These are phyloP conservation scores for Astreopora myriophthalma DNA, from an alignment of 64 coral and sea anemone genomes.

Conservation along the genomic window DNA sequence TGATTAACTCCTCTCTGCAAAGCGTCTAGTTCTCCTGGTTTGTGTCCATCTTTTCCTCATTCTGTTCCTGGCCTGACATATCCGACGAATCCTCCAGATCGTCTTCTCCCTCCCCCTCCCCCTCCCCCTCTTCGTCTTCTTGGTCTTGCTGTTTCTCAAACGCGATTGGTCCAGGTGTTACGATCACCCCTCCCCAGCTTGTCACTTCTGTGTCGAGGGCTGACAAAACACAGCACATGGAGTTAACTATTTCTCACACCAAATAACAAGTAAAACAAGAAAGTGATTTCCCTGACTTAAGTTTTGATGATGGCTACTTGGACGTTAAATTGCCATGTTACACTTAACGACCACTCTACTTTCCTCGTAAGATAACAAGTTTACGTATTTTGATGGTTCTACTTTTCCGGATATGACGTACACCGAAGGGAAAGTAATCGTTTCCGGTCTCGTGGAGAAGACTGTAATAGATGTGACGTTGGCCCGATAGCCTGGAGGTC, in stretches of 20 bases:
- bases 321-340: too few species aligned
- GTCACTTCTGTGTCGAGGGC: slow-evolving; percentile 90
- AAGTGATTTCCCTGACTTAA: too few species aligned
- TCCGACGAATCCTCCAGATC: slow-evolving; percentile 42
- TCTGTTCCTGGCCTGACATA: slow-evolving; percentile 52
- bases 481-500: too few species aligned
- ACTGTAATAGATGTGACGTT: too few species aligned
- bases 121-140: slow-evolving; percentile 83
- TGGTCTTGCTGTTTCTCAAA: slow-evolving; percentile 93
- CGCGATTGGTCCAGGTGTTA: slow-evolving; percentile 85
- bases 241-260: neutral
- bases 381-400: too few species aligned
- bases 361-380: too few species aligned
- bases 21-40: slow-evolving; percentile 21
- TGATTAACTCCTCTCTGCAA: too few species aligned
- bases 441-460: too few species aligned
- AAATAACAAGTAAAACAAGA: neutral
- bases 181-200: slow-evolving; percentile 95
- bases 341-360: too few species aligned
- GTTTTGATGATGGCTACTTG: too few species aligned
- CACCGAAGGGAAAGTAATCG: too few species aligned
- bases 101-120: slow-evolving; percentile 57
- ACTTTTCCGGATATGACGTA: too few species aligned
- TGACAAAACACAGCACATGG: neutral
- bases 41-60: slow-evolving; percentile 83